These are phyloP conservation scores for Polylopha cassiicola DNA, from an alignment of 2,888 invertebrate genomes.

Conservation along the genomic window DNA sequence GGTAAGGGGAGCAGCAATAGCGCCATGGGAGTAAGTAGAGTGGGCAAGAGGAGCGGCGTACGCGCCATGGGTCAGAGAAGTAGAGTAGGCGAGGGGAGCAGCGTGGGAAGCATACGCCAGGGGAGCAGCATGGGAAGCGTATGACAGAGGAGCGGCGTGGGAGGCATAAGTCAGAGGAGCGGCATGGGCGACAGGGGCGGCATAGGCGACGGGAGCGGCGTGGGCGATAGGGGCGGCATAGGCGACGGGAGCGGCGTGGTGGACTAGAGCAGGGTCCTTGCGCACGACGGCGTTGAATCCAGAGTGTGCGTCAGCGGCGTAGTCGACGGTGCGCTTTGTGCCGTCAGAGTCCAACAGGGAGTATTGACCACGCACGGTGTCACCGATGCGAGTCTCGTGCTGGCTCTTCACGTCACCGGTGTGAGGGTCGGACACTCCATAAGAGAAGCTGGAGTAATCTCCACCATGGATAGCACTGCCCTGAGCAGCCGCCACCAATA, in stretches of 20 bases:
- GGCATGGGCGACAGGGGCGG: conserved; percentile 20
- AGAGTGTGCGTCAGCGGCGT: conserved; percentile 52
- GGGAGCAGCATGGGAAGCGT: conserved; percentile 23
- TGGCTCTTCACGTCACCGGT: conserved; percentile 64
- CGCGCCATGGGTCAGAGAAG: conserved; percentile 15
- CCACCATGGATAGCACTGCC: conserved; percentile 28
- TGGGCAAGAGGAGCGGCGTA: conserved; percentile 22
- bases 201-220: conserved; percentile 20
- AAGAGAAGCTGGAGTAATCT: conserved; percentile 53
- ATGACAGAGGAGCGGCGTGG: conserved; percentile 30
- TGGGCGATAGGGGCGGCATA: conserved; percentile 23
- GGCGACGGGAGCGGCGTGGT: conserved; percentile 30
- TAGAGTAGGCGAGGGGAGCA: conserved; percentile 18
- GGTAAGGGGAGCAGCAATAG: conserved; percentile 19
- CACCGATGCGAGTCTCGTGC: conserved; percentile 77
- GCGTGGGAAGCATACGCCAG: conserved; percentile 19
- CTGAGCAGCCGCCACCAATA: conserved; percentile 43
- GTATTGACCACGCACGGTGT: conserved; percentile 74
- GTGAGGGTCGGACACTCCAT: conserved; percentile 55
- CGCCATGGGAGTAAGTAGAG: conserved; percentile 15
- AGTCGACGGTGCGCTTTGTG: conserved; percentile 77
- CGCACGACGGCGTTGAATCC: conserved; percentile 56
- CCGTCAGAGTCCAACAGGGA: conserved; percentile 76
- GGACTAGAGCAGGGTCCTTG: conserved; percentile 37
- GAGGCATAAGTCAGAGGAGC: conserved; percentile 22